Evolutionary conservation across 2,888 invertebrate genomes (phyloP).

Genomic region (Drymonia ruficornis): DNA sequence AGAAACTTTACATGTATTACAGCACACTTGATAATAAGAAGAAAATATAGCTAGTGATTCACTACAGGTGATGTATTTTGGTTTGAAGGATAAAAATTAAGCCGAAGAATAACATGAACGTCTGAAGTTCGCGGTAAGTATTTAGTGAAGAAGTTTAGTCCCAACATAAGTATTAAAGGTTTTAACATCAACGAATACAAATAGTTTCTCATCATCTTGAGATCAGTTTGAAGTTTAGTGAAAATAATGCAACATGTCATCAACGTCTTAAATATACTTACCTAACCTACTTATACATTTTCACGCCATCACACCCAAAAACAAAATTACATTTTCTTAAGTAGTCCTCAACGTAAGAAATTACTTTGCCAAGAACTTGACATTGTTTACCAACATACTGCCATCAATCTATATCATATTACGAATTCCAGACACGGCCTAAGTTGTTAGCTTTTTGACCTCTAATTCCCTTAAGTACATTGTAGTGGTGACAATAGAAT

Average conservation of each 20-base stretch:
- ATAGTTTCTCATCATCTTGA: too few species aligned
- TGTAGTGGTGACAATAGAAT: background rate
- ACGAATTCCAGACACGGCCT: constrained; percentile 25
- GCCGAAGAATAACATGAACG: too few species aligned
- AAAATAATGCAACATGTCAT: too few species aligned
- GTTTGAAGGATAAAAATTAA: too few species aligned
- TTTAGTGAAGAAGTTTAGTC: too few species aligned
- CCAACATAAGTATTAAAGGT: too few species aligned
- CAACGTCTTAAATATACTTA: too few species aligned
- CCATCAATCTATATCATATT: constrained; percentile 39
- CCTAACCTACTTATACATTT: background rate
- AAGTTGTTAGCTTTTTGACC: constrained; percentile 19
- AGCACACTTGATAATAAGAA: background rate
- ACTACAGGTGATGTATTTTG: too few species aligned
- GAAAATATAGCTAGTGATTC: too few species aligned
- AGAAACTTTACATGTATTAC: background rate
- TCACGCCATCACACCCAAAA: background rate
- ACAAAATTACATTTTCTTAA: background rate
- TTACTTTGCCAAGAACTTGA: constrained; percentile 24
- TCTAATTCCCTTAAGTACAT: background rate
- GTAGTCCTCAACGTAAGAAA: constrained; percentile 8
- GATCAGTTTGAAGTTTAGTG: too few species aligned
- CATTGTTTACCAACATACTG: constrained; percentile 30
- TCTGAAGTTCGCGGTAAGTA: too few species aligned
- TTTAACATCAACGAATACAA: too few species aligned